Evolutionary conservation across 1,140 invertebrate genomes (phyloP).

Genomic region (Drosophila lini): DNA sequence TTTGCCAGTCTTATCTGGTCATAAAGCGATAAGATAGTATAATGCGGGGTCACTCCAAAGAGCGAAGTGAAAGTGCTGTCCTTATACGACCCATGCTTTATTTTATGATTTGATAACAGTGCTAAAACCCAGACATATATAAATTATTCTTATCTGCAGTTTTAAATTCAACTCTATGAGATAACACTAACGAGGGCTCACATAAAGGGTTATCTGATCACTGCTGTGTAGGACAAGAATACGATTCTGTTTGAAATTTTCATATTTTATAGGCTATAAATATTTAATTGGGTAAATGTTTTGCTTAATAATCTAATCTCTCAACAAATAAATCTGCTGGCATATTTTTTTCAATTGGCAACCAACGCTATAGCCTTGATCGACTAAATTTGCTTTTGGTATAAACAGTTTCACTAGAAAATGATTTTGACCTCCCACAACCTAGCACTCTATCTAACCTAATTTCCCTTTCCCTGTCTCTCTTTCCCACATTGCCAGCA

Average conservation of each 20-base stretch:
- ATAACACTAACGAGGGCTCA: background rate
- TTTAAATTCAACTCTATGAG: background rate
- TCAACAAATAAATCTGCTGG: background rate
- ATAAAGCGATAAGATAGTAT: slow-evolving; percentile 27
- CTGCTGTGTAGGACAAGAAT: background rate
- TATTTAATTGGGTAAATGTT: background rate
- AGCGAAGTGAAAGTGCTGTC: slow-evolving; percentile 31
- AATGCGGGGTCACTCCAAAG: slow-evolving; percentile 15
- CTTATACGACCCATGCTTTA: slow-evolving; percentile 5
- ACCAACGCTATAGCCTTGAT: background rate
- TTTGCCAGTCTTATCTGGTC: slow-evolving; percentile 15
- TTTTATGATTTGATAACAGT: slow-evolving; percentile 23
- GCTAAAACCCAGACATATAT: background rate
- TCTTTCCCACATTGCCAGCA: background rate
- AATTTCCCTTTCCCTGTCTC: too few relatives aligned
- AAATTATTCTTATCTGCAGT: slow-evolving; percentile 43
- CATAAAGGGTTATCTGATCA: background rate
- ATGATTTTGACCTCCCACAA: background rate
- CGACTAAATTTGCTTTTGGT: background rate
- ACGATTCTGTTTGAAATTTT: background rate
- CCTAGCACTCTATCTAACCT: too few relatives aligned
- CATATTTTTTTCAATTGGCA: background rate
- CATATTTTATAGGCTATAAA: background rate
- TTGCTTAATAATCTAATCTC: background rate
- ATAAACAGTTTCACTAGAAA: background rate